A percentile compares a stretch with the other conserved stretches of the same genome.
phyloP scores from a whole-genome alignment of 1,140 invertebrate species.

The Tetranychus urticae region DNA sequence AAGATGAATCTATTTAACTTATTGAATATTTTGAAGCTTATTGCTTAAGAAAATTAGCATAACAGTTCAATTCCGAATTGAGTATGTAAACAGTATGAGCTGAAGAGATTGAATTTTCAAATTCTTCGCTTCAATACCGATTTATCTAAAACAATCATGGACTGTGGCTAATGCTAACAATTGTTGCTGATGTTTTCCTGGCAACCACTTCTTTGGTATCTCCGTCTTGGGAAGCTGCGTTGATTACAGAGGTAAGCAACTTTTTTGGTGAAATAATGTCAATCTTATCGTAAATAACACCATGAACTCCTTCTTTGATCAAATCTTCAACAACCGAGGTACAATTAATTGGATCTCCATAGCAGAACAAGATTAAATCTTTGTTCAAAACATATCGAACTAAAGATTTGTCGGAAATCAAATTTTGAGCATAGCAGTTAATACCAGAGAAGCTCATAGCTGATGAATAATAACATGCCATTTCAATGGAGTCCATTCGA shows the following conservation, averaged over 20 bases:
- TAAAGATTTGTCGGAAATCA: constrained; percentile 53
- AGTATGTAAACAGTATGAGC: too few relatives aligned
- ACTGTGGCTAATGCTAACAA: too few relatives aligned
- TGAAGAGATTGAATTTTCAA: too few relatives aligned
- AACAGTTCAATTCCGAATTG: too few relatives aligned
- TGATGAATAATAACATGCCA: constrained; percentile 56
- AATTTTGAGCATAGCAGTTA: constrained; percentile 70
- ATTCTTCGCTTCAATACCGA: too few relatives aligned
- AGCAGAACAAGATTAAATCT: constrained; percentile 69
- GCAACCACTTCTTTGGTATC: too few relatives aligned
- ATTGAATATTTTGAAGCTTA: too few relatives aligned
- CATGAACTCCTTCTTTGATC: constrained; percentile 64
- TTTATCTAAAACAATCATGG: too few relatives aligned
- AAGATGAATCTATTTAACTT: too few relatives aligned
- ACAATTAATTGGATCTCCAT: constrained; percentile 86
- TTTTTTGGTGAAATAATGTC: background rate
- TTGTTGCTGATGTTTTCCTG: too few relatives aligned
- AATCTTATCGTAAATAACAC: constrained; percentile 70
- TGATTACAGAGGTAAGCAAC: background rate
- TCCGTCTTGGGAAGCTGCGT: background rate
- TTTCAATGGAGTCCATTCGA: constrained; percentile 47
- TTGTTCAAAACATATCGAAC: constrained; percentile 46
- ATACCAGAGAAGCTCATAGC: constrained; percentile 53
- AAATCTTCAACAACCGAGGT: constrained; percentile 57
- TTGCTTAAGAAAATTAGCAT: too few relatives aligned